Evolutionary conservation across 1,140 invertebrate genomes (phyloP).

Genomic region (Cydia amplana): DNA sequence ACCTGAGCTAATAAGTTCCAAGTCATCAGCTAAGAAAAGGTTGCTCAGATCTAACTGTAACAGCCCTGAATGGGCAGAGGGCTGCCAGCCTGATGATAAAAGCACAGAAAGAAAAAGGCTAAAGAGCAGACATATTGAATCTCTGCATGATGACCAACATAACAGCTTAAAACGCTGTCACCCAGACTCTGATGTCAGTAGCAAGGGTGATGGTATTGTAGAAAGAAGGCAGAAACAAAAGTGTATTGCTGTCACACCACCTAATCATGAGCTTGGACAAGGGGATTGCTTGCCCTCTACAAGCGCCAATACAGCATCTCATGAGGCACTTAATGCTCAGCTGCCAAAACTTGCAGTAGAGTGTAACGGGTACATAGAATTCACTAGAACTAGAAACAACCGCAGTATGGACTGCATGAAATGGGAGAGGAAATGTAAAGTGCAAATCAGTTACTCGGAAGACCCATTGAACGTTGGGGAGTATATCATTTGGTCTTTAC

Average conservation of each 20-base stretch:
- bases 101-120: conserved; percentile 46
- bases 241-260: conserved; percentile 56
- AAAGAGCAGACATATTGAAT: conserved; percentile 34
- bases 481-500: conserved; percentile 80
- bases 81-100: conserved; percentile 54
- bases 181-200: conserved; percentile 47
- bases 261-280: conserved; percentile 68
- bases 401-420: conserved; percentile 73
- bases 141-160: conserved; percentile 33
- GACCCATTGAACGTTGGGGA: conserved; percentile 76
- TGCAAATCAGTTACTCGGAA: conserved; percentile 79
- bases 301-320: conserved; percentile 62
- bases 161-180: conserved; percentile 44
- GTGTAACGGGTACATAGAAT: conserved; percentile 79
- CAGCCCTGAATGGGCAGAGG: conserved; percentile 71
- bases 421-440: conserved; percentile 80
- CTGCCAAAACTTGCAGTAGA: conserved; percentile 66
- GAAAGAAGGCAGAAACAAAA: conserved; percentile 49
- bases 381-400: conserved; percentile 76
- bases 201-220: conserved; percentile 61
- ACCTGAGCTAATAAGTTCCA: conserved; percentile 52
- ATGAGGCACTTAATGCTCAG: conserved; percentile 64
- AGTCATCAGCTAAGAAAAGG: conserved; percentile 53
- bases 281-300: conserved; percentile 74
- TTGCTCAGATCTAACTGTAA: conserved; percentile 48